Conservation (phyloP, 2,797 vertebrate species). For the Peromyscus attwateri region DNA sequence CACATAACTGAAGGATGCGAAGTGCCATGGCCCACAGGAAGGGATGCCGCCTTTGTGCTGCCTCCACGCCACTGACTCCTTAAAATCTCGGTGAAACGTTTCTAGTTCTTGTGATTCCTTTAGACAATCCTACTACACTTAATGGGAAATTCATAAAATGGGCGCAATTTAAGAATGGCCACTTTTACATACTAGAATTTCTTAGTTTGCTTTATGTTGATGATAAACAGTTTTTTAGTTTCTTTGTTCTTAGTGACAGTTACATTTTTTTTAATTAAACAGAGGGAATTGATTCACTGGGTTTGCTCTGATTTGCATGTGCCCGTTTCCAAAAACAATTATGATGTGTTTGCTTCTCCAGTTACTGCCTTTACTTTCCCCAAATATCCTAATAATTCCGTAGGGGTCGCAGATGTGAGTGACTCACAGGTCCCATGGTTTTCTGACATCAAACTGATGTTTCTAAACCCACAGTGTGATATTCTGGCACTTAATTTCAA, state of each 20-base stretch:
- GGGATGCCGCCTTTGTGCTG: accelerated
- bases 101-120: not conserved
- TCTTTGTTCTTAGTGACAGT: not conserved
- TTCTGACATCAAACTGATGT: conserved; percentile 96
- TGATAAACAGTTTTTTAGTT: not conserved
- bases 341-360: not conserved
- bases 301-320: not conserved
- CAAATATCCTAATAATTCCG: conserved; percentile 33
- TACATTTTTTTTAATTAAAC: not conserved
- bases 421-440: conserved; percentile 93
- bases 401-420: conserved; percentile 76
- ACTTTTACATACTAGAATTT: not conserved
- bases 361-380: not conserved
- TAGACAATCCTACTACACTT: not conserved
- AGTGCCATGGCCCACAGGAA: not conserved
- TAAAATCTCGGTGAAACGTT: not conserved
- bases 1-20: not conserved
- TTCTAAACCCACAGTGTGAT: conserved; percentile 97
- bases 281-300: not conserved
- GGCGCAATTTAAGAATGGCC: not conserved
- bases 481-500: conserved; percentile 99
- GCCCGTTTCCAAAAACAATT: too few relatives aligned
- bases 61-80: accelerated
- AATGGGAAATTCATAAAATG: not conserved
- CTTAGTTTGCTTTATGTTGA: not conserved